These are phyloP conservation scores for Gopherus flavomarginatus DNA, from an alignment of 2,113 vertebrate genomes.

Conservation along the genomic window DNA sequence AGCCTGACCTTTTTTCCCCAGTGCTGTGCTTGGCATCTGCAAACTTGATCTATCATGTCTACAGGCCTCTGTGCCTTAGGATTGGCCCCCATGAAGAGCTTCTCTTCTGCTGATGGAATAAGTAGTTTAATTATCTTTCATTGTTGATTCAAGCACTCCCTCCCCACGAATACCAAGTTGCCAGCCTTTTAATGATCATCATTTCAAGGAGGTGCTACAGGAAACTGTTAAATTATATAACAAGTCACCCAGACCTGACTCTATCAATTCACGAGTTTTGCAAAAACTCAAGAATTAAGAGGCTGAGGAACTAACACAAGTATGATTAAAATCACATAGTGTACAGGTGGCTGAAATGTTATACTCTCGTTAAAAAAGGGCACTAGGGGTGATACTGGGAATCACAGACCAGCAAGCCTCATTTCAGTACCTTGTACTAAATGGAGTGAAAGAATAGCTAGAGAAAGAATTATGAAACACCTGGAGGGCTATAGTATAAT, in stretches of 20 bases:
- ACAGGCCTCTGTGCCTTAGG: neutral
- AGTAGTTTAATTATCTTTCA: neutral
- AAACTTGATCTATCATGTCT: neutral
- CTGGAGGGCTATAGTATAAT: neutral
- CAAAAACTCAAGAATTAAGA: neutral
- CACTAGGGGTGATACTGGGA: neutral
- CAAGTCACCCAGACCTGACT: neutral
- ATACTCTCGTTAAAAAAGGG: neutral
- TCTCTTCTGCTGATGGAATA: neutral
- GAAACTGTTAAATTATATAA: neutral
- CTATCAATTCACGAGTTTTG: neutral
- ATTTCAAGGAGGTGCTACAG: neutral
- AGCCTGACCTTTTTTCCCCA: neutral
- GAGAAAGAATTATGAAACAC: neutral
- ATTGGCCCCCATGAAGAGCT: neutral
- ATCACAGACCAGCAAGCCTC: neutral
- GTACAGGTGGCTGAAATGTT: neutral
- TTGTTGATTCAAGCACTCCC: neutral
- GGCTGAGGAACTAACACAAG: neutral
- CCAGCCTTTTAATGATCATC: neutral
- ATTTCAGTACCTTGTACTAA: neutral
- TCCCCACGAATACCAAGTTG: neutral
- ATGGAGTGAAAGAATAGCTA: neutral
- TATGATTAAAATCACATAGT: rapidly evolving
- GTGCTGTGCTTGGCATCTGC: neutral